Evolutionary conservation across 2,888 invertebrate genomes (phyloP).

Genomic region (Pristionchus entomophagus): DNA sequence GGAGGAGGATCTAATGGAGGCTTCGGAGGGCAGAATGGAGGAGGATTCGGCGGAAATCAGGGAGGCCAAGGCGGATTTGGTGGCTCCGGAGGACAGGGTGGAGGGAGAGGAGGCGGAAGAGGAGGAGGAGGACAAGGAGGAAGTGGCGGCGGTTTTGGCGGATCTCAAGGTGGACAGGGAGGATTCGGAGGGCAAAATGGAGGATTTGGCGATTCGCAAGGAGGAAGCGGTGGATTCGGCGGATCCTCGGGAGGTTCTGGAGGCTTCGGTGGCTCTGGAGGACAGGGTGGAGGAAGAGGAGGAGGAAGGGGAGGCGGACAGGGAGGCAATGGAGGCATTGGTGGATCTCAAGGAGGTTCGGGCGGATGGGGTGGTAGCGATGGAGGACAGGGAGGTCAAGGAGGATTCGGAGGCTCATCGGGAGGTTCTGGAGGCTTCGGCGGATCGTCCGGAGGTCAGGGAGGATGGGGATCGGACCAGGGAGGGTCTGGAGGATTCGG

Average conservation of each 20-base stretch:
- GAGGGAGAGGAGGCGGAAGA: not conserved
- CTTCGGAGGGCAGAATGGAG: not conserved
- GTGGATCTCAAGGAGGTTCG: slow-evolving; percentile 14
- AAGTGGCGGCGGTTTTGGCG: not conserved
- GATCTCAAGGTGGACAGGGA: not conserved
- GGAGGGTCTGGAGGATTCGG: slow-evolving; percentile 12
- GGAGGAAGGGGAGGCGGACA: not conserved
- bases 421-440: slow-evolving; percentile 17
- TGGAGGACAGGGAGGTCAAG: not conserved
- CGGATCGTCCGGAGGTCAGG: slow-evolving; percentile 7
- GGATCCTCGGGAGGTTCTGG: not conserved
- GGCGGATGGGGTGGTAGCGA: not conserved
- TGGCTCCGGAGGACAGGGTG: not conserved
- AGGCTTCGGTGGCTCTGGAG: slow-evolving; percentile 18
- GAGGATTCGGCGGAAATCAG: not conserved
- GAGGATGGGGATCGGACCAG: not conserved
- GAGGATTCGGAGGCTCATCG: not conserved
- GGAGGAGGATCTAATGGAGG: slow-evolving; percentile 19
- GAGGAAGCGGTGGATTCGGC: not conserved
- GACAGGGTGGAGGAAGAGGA: slow-evolving; percentile 11
- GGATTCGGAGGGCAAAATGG: not conserved
- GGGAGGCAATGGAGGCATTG: slow-evolving; percentile 21
- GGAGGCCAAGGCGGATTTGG: not conserved
- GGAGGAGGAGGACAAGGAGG: not conserved
- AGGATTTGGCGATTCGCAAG: not conserved